phyloP scores from a whole-genome alignment of 2,888 invertebrate species.

The Troides helena region DNA sequence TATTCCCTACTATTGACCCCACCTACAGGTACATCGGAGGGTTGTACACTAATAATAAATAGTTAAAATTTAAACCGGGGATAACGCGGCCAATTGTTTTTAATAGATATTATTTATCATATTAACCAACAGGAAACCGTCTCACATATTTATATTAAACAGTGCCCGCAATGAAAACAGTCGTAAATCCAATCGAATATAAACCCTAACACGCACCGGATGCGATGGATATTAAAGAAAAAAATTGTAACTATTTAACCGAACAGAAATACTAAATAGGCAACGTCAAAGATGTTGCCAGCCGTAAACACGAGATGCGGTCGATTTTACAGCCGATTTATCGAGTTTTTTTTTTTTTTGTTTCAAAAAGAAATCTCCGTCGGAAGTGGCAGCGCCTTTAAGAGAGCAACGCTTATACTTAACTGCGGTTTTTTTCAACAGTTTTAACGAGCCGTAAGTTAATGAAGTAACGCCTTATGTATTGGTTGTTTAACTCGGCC shows the following conservation, averaged over 20 bases:
- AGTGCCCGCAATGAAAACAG: constrained; percentile 76
- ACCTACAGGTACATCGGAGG: background rate
- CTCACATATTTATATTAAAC: constrained; percentile 75
- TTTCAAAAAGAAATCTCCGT: constrained; percentile 50
- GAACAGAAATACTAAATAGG: constrained; percentile 59
- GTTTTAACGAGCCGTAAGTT: constrained; percentile 46
- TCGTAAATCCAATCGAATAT: constrained; percentile 77
- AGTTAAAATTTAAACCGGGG: constrained; percentile 20
- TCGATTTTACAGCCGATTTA: constrained; percentile 61
- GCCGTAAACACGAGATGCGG: constrained; percentile 59
- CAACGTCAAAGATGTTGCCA: constrained; percentile 48
- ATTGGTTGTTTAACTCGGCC: constrained; percentile 31
- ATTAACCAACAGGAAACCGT: constrained; percentile 73
- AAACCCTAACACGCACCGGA: constrained; percentile 68
- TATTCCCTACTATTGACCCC: background rate
- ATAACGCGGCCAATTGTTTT: constrained; percentile 66
- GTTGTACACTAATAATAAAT: background rate
- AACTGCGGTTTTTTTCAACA: constrained; percentile 50
- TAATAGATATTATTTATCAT: constrained; percentile 69
- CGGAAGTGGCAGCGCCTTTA: constrained; percentile 67
- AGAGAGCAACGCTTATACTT: constrained; percentile 50
- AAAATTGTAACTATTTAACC: constrained; percentile 62
- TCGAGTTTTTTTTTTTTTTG: constrained; percentile 40
- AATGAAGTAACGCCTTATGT: constrained; percentile 43
- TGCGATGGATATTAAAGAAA: constrained; percentile 64